Base-by-base conservation (phyloP, 2,888 invertebrate genomes). In the Pardosa pseudoannulata region DNA sequence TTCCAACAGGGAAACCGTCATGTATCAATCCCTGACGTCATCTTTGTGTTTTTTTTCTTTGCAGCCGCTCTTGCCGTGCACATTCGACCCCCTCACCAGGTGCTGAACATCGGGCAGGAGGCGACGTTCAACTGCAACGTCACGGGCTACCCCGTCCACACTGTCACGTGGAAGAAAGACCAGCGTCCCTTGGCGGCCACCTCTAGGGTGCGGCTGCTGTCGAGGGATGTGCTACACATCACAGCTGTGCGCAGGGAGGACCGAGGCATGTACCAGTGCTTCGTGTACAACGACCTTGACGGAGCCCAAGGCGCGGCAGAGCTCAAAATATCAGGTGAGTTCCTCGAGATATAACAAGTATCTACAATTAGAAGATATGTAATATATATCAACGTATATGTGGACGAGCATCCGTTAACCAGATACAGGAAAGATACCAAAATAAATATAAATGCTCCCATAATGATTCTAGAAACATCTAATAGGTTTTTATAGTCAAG, bases 221-320 rank as follows among this genome's bases (percentile, higher is more conserved):
- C 90, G 1, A 71, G 90, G 46, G 90, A 90, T 72, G 88, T 87
- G 50, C 89, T 93, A 90, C 92, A 90, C 91, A 94, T 92, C 92
- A 93, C 90, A 92, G 94, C 91, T 7, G 95, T 97, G 72, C 94
- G 95, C 89, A 94, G 95, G 89, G 95, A 95, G 80, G 97, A 97
- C 91, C 94, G 95, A 82, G 97, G 97, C 64, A 95, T 97, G 94
- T 97, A 96, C 92, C 97, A 98, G 91, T 98, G 97, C 91, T 94
- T 97, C 89, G 96, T 95, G 7, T 94, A 94, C 90, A 96, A 96
- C 90, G 95, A 95, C 89, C 95, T 95, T 92, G 96, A 96, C 91
- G 95, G 96, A 92, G 94, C 95, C 19, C 96, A 96, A 91, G 96
- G 96, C 11, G 94, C 95, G 0, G 94, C 96, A 0, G 96, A 97